Evolutionary conservation across 2,888 invertebrate genomes (phyloP), one percentile per base, ranked within the genome.

Genomic region (Spilosoma lubricipeda): DNA sequence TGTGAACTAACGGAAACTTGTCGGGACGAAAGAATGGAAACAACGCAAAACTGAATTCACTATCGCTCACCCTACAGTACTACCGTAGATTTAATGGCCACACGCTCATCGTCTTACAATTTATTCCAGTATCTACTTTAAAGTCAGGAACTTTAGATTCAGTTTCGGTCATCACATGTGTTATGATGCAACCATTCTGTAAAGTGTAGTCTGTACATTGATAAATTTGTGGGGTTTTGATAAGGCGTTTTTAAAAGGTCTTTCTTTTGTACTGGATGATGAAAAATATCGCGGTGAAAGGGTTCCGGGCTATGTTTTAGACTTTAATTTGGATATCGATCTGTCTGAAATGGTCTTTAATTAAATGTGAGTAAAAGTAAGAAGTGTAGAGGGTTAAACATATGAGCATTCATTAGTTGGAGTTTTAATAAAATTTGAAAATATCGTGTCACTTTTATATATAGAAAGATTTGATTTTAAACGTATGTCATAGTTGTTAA

Each of bases 141-240:
- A 13, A 0, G 1, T 0, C 0, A 0, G 0, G 0, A 0, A 0
- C 1, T 0, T 70, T 78, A 73, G 56, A 68, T 76, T 65, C 0
- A 63, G 69, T 75, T 79, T 77, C 9, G 7, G 2, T 7, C 0
- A 3, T 9, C 1, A 4, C 18, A 56, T 64, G 15, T 69, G 68
- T 74, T 75, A 73, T 71, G 80, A 74, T 84, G 82, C 81, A 83
- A 68, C 77, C 75, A 67, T 75, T 75, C 45, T 65, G 67, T 70
- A 56, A 67, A 67, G 30, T 39, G 73, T 63, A 77, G 77, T 78
- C 70, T 76, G 73, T 80, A 83, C 83, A 79, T 81, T 85, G 86
- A 85, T 85, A 86, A 85, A 85, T 85, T 81, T 77, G 77, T 33
- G 65, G 74, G 72, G 81, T 85, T 85, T 86, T 86, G 85, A 85